A percentile compares a stretch with the other conserved stretches of the same genome.
phyloP scores from a whole-genome alignment of 2,888 invertebrate species.

The Dyspetes luteomarginatus region DNA sequence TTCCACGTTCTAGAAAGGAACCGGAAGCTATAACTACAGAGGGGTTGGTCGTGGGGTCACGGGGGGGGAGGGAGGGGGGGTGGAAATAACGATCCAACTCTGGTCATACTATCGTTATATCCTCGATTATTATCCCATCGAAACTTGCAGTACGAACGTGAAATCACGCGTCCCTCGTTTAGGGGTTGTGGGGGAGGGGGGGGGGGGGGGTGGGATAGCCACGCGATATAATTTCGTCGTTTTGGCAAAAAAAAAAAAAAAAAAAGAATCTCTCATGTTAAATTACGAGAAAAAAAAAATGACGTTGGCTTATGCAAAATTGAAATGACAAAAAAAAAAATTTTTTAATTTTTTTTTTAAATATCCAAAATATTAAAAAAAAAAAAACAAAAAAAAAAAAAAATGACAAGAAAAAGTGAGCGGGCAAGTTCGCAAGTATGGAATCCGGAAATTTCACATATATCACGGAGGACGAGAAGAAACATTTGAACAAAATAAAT shows the following conservation, averaged over 20 bases:
- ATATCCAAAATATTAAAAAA: not conserved
- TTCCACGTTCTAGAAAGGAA: constrained; percentile 30
- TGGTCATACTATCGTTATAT: constrained; percentile 16
- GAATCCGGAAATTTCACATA: constrained; percentile 17
- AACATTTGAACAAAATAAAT: constrained; percentile 25
- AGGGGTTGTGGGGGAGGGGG: not conserved
- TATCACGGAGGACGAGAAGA: constrained; percentile 42
- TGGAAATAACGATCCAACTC: constrained; percentile 28
- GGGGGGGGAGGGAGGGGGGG: too few species aligned
- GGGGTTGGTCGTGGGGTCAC: too few species aligned
- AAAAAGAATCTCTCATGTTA: not conserved
- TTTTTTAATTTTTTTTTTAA: too few species aligned
- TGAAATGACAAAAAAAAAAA: too few species aligned
- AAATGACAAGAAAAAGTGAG: not conserved
- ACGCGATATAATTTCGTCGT: constrained; percentile 1
- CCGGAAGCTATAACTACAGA: constrained; percentile 12
- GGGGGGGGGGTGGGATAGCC: not conserved
- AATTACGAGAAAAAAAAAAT: too few species aligned
- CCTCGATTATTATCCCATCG: constrained; percentile 22
- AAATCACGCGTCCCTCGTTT: constrained; percentile 23
- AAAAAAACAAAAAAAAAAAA: not conserved
- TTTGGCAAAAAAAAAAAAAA: not conserved
- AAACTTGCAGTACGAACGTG: constrained; percentile 25
- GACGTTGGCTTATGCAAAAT: too few species aligned
- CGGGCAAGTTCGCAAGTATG: too few species aligned